Base-by-base conservation (phyloP, 2,113 vertebrate genomes). In the Gopherus flavomarginatus region DNA sequence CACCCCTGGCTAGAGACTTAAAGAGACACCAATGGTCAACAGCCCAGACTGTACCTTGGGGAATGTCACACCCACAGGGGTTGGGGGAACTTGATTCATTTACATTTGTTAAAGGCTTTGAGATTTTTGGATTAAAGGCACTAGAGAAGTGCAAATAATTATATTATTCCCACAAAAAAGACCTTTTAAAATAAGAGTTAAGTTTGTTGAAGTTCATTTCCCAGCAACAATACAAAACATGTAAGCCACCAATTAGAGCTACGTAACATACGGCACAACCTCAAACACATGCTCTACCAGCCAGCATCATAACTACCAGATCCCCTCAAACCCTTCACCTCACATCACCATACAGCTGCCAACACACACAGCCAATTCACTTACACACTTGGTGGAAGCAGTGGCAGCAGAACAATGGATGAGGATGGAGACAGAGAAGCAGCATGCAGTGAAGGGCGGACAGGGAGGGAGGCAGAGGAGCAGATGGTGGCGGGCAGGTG, bases 201-300 rank as follows among this genome's bases (percentile, higher is more conserved):
- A 3, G 17, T 19, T 49, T 0, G 0, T 50, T 72, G 49, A 8
- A 2, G 44, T 0, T 1, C 2, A 7, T 53, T 59, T 22, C 31
- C 69, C 57, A 80, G 38, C 38, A 31, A 16, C 1, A 8, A 26
- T 22, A 11, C 11, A 24, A 2, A 1, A 1, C n/a, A 14, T 2
- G 7, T 6, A 78, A 83, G 83, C 35, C 78, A 52, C 27, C 1
- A 0, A 3, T 31, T 56, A 29, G 59, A 52, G 9, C 14, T 8
- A 22, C 0, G 3, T 29, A n/a, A 22, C 7, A 79, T 11, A 38
- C 49, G 22, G 29, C 69, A n/a, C 29, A 9, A 29, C 35, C n/a
- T n/a, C 0, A 0, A 44, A 4, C 29, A 22, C 44, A 1, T 12
- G 2, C 3, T 0, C 38, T n/a, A 50, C 52, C 29, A 31, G 12